phyloP scores from a whole-genome alignment of 2,888 invertebrate species.

The Meiosimyza platycephala region DNA sequence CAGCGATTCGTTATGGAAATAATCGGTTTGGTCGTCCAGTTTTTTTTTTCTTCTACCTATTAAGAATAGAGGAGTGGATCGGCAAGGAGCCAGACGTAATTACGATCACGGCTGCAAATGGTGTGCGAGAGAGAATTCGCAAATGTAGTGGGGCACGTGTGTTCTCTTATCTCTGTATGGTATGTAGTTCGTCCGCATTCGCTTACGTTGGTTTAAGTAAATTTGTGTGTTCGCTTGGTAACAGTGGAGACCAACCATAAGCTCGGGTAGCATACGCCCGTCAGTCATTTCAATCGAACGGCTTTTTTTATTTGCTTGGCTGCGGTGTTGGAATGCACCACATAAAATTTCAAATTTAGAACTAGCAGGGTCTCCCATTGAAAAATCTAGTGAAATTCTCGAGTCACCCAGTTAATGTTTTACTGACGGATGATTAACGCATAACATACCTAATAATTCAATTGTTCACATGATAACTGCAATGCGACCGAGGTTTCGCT shows the following conservation, averaged over 20 bases:
- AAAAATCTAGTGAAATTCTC: too few relatives aligned
- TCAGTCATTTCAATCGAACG: not conserved
- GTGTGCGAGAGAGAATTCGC: conserved; percentile 42
- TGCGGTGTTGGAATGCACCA: conserved; percentile 26
- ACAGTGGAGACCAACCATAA: conserved; percentile 40
- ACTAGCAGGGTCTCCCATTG: conserved; percentile 56
- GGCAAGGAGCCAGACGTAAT: not conserved
- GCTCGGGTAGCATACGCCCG: conserved; percentile 30
- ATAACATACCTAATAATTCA: too few relatives aligned
- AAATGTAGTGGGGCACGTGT: conserved; percentile 66
- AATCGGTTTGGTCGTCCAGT: not conserved
- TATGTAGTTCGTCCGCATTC: not conserved
- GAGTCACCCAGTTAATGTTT: too few relatives aligned
- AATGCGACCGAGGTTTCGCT: too few relatives aligned
- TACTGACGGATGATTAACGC: too few relatives aligned
- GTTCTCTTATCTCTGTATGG: conserved; percentile 38
- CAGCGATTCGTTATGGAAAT: too few relatives aligned
- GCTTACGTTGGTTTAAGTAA: conserved; percentile 8
- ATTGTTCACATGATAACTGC: too few relatives aligned
- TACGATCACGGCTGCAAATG: conserved; percentile 25
- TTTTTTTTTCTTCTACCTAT: not conserved
- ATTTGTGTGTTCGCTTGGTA: conserved; percentile 42
- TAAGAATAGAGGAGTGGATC: too few relatives aligned
- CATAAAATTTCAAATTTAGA: conserved; percentile 60
- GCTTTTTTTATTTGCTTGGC: conserved; percentile 32